Percentiles rank a stretch among this genome's conserved stretches.
These are phyloP conservation scores for Podiceps cristatus DNA, from an alignment of 2,113 vertebrate genomes.

Conservation along the genomic window DNA sequence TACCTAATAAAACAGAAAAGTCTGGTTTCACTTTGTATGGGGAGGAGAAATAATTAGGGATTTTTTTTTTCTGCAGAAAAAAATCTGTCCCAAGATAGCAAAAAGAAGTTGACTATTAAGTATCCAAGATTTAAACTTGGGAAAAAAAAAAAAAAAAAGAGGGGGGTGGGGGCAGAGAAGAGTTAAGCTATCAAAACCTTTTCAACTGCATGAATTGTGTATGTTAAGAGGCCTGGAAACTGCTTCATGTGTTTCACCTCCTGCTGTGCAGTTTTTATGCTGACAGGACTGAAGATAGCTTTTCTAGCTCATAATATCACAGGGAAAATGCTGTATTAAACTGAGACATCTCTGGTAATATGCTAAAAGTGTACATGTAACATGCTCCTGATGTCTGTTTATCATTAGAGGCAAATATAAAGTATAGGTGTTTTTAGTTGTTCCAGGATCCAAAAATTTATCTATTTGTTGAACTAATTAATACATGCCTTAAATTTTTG, in stretches of 20 bases:
- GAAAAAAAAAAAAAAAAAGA: not conserved
- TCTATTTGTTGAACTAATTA: not conserved
- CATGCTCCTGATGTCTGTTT: not conserved
- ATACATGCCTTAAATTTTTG: not conserved
- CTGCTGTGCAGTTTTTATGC: conserved; percentile 66
- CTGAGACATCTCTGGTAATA: conserved; percentile 27
- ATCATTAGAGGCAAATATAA: not conserved
- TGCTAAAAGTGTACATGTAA: not conserved
- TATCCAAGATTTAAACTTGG: not conserved
- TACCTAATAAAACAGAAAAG: not conserved
- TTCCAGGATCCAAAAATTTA: not conserved
- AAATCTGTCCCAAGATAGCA: not conserved
- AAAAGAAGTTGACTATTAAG: not conserved
- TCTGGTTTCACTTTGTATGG: not conserved
- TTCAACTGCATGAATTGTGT: conserved; percentile 58
- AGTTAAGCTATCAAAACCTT: conserved; percentile 40
- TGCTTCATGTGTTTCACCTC: conserved; percentile 60
- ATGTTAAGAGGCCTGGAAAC: conserved; percentile 68
- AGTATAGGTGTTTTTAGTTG: not conserved
- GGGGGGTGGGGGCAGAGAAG: too few species aligned
- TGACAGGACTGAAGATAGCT: conserved; percentile 52
- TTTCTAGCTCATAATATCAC: conserved; percentile 27
- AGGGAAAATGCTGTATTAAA: conserved; percentile 42
- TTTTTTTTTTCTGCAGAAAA: not conserved
- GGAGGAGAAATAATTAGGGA: not conserved